A percentile compares a stretch with the other conserved stretches of the same genome.
Evolutionary conservation across 2,888 invertebrate species (phyloP).

Genomic region (Phyllotreta cruciferae): DNA sequence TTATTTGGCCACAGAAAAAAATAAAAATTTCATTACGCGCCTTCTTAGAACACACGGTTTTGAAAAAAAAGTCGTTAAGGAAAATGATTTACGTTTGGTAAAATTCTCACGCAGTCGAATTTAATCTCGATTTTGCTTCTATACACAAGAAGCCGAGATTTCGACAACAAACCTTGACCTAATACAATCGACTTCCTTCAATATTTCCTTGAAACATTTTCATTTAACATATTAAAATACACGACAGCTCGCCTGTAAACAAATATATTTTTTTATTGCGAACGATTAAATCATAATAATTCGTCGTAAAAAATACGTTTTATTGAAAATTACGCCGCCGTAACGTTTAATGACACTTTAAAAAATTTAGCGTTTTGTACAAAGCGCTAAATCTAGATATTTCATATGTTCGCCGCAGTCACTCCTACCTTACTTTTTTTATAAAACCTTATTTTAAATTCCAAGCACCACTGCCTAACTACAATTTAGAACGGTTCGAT

Average conservation of each 20-base stretch:
- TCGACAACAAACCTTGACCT: slow-evolving; percentile 9
- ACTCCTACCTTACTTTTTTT: slow-evolving; percentile 27
- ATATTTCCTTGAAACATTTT: slow-evolving; percentile 3
- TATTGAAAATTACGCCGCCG: not conserved
- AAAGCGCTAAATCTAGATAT: slow-evolving; percentile 30
- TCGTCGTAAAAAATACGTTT: slow-evolving; percentile 1
- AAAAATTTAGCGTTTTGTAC: slow-evolving; percentile 24
- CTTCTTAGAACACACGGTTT: no score
- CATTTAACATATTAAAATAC: not conserved
- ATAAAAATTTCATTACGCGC: no score
- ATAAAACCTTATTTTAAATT: slow-evolving; percentile 24
- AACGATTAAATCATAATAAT: not conserved
- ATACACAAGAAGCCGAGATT: slow-evolving; percentile 8
- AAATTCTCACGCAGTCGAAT: slow-evolving; percentile 17
- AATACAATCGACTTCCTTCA: slow-evolving; percentile 11
- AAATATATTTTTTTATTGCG: not conserved
- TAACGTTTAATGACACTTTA: slow-evolving; percentile 23
- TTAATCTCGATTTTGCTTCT: slow-evolving; percentile 1
- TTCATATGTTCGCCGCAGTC: slow-evolving; percentile 26
- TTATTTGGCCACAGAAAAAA: no score
- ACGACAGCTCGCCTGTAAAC: not conserved
- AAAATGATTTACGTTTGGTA: not conserved
- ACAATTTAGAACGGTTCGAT: slow-evolving; percentile 19
- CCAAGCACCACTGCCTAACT: slow-evolving; percentile 19
- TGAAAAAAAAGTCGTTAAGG: no score